Percentiles rank a stretch among this genome's conserved stretches.
These are phyloP conservation scores for Lasioglossum leucozonium DNA, from an alignment of 2,888 invertebrate species.

Conservation along the genomic window DNA sequence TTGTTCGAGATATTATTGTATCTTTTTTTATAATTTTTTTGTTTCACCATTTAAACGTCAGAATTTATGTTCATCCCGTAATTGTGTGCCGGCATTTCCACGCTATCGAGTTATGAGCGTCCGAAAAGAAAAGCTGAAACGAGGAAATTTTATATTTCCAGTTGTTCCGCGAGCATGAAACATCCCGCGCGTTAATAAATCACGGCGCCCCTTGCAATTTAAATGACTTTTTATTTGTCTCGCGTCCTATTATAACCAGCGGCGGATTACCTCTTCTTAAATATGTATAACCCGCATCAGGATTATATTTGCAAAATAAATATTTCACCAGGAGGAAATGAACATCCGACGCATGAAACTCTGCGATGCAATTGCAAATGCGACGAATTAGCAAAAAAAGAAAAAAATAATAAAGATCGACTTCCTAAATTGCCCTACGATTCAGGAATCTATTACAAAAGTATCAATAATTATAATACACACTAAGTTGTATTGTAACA, in stretches of 20 bases:
- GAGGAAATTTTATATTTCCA: conserved; percentile 20
- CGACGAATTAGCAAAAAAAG: not conserved
- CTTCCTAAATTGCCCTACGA: not conserved
- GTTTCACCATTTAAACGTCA: not conserved
- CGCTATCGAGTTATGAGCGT: not conserved
- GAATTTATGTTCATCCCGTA: not conserved
- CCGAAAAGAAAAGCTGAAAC: not conserved
- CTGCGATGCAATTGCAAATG: not conserved
- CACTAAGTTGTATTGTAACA: too few species aligned
- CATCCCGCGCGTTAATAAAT: conserved; percentile 37
- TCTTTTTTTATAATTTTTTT: not conserved
- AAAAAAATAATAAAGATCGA: not conserved
- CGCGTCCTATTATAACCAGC: conserved; percentile 42
- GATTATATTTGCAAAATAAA: conserved; percentile 41
- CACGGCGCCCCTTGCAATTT: conserved; percentile 38
- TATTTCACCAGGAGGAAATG: conserved; percentile 27
- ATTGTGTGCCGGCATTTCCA: not conserved
- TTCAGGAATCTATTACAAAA: not conserved
- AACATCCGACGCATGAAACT: not conserved
- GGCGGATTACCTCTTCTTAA: conserved; percentile 29
- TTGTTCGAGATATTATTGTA: not conserved
- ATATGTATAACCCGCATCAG: conserved; percentile 49
- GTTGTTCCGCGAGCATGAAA: conserved; percentile 34
- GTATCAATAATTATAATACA: not conserved
- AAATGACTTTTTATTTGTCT: conserved; percentile 50